Evolutionary conservation across 2,888 invertebrate species (phyloP).

Genomic region (Pyralis farinalis): DNA sequence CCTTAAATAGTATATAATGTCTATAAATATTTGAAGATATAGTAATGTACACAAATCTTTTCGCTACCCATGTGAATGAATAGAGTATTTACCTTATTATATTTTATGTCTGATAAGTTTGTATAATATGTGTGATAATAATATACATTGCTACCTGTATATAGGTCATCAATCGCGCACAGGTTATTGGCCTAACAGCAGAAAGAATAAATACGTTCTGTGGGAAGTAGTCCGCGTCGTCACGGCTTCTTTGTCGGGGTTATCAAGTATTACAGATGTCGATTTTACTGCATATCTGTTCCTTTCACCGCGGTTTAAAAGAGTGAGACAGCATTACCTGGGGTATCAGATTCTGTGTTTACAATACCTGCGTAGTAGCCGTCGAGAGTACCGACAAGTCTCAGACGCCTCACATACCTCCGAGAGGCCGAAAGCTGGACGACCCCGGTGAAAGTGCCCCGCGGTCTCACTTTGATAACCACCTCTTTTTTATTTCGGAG

Average conservation of each 20-base stretch:
- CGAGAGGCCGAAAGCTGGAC: slow-evolving; percentile 56
- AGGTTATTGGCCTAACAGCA: slow-evolving; percentile 56
- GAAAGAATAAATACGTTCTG: slow-evolving; percentile 47
- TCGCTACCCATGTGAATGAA: too few species aligned
- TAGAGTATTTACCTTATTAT: too few species aligned
- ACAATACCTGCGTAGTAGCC: slow-evolving; percentile 28
- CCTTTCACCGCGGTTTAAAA: slow-evolving; percentile 52
- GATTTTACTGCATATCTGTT: slow-evolving; percentile 32
- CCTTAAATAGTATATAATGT: too few species aligned
- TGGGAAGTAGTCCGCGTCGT: slow-evolving; percentile 66
- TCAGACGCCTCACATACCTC: slow-evolving; percentile 45
- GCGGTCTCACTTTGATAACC: slow-evolving; percentile 43
- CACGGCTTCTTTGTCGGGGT: slow-evolving; percentile 31
- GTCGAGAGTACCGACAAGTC: slow-evolving; percentile 30
- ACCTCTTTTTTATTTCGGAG: slow-evolving; percentile 25
- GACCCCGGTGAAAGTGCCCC: slow-evolving; percentile 72
- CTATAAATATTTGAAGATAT: too few species aligned
- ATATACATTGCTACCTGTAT: not conserved
- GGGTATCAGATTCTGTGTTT: slow-evolving; percentile 17
- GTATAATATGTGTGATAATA: too few species aligned
- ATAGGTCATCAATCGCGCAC: slow-evolving; percentile 38
- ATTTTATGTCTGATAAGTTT: too few species aligned
- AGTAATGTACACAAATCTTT: too few species aligned
- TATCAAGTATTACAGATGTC: slow-evolving; percentile 31
- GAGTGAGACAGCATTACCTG: slow-evolving; percentile 42